A percentile compares a stretch with the other conserved stretches of the same genome.
Evolutionary conservation across 1,140 invertebrate genomes (phyloP).

Genomic region (Drosophila navojoa): DNA sequence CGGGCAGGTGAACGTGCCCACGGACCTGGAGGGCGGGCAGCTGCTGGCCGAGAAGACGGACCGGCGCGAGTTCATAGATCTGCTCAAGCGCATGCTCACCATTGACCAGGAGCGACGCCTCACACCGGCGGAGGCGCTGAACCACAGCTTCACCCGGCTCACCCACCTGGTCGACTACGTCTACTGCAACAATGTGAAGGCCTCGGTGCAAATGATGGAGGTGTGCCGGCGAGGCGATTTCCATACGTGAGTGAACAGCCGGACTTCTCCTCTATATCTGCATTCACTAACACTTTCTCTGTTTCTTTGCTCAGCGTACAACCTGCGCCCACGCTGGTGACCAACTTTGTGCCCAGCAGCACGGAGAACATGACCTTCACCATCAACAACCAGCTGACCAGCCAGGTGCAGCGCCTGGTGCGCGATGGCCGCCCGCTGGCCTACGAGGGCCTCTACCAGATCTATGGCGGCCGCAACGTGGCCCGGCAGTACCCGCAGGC

Average conservation of each 20-base stretch:
- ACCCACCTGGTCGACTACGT: constrained; percentile 98
- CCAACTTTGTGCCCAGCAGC: constrained; percentile 90
- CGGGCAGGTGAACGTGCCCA: constrained; percentile 98
- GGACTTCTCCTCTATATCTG: neutral
- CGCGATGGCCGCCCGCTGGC: constrained; percentile 86
- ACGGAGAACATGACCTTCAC: constrained; percentile 94
- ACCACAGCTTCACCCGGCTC: constrained; percentile 97
- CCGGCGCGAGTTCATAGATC: constrained; percentile 97
- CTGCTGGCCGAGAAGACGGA: constrained; percentile 98
- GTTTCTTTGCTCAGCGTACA: constrained; percentile 84
- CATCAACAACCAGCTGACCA: constrained; percentile 92
- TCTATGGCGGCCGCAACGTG: constrained; percentile 92
- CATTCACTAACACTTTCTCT: neutral
- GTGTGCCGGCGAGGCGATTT: constrained; percentile 89
- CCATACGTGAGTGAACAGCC: constrained; percentile 84
- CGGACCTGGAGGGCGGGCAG: constrained; percentile 97
- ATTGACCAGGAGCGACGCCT: constrained; percentile 98
- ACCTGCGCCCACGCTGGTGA: constrained; percentile 87
- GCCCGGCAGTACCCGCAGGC: constrained; percentile 87
- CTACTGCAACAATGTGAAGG: constrained; percentile 97
- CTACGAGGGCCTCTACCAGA: constrained; percentile 92
- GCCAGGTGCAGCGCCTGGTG: constrained; percentile 89
- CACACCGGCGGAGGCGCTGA: constrained; percentile 96
- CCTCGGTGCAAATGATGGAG: constrained; percentile 98
- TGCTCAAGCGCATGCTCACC: constrained; percentile 98